phyloP scores from a whole-genome alignment of 2,888 invertebrate species.

The Malthinus seriepunctatus region DNA sequence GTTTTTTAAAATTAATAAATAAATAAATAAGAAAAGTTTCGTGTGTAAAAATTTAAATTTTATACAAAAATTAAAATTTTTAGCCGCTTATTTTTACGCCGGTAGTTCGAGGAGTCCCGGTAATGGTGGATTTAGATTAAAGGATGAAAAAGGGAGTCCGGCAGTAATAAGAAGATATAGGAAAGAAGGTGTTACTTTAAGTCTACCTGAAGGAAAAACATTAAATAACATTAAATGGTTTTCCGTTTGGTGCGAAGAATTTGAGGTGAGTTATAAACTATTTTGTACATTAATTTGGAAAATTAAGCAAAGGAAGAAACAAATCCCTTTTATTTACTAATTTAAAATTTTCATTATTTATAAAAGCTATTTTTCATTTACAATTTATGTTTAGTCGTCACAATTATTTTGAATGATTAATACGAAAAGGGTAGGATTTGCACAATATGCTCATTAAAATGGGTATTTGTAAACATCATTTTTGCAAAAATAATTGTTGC shows the following conservation, averaged over 20 bases:
- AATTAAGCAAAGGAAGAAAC: background rate
- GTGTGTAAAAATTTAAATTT: too few species aligned
- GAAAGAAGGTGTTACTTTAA: constrained; percentile 80
- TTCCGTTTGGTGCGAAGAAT: constrained; percentile 91
- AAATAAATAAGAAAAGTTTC: too few species aligned
- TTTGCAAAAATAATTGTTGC: background rate
- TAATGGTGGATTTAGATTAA: constrained; percentile 71
- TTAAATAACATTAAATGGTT: constrained; percentile 84
- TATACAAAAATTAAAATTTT: constrained; percentile 33
- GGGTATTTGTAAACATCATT: constrained; percentile 4
- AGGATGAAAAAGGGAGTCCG: constrained; percentile 83
- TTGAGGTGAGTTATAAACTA: constrained; percentile 65
- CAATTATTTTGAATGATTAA: background rate
- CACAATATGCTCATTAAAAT: constrained; percentile 4
- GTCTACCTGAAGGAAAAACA: constrained; percentile 85
- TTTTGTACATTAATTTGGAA: background rate
- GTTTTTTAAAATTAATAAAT: too few species aligned
- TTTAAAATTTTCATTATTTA: constrained; percentile 9
- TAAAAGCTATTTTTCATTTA: constrained; percentile 9
- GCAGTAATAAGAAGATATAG: constrained; percentile 78
- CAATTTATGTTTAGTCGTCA: constrained; percentile 8
- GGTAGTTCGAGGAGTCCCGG: constrained; percentile 72
- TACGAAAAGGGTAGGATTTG: background rate
- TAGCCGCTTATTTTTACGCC: constrained; percentile 91
- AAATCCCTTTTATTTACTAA: background rate